A percentile compares a stretch with the other conserved stretches of the same genome.
Conservation (phyloP, 1,140 invertebrate genomes). For the Drosophila prosaltans region DNA sequence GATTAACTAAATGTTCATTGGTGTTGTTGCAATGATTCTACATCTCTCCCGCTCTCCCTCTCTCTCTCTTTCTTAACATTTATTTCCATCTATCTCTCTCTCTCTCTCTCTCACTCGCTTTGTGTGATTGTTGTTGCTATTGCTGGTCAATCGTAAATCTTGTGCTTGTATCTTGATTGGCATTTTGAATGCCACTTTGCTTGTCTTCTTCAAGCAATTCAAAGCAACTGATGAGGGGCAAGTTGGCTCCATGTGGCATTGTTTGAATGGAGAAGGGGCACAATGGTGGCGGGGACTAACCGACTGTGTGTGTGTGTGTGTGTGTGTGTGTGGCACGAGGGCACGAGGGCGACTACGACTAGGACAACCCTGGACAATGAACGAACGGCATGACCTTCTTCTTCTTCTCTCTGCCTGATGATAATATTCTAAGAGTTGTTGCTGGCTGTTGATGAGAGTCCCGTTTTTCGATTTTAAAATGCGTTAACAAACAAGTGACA, state of each 20-base stretch:
- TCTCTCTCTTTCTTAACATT: neutral
- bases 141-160: slow-evolving; percentile 66
- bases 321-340: slow-evolving; percentile 9
- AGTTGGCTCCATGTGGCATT: neutral
- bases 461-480: slow-evolving; percentile 63
- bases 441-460: slow-evolving; percentile 47
- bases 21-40: slow-evolving; percentile 4
- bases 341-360: slow-evolving; percentile 26
- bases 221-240: slow-evolving; percentile 37
- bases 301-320: neutral
- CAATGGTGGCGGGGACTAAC: neutral
- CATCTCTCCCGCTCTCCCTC: too few species aligned
- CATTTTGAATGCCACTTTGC: slow-evolving; percentile 43
- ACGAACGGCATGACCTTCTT: slow-evolving; percentile 58
- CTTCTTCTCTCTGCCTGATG: neutral
- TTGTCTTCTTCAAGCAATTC: slow-evolving; percentile 37
- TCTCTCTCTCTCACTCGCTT: slow-evolving; percentile 13
- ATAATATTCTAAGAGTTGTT: slow-evolving; percentile 12
- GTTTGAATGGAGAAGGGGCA: neutral
- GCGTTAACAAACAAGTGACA: slow-evolving; percentile 64
- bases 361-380: slow-evolving; percentile 59
- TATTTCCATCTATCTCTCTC: neutral
- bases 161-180: slow-evolving; percentile 50
- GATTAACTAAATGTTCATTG: slow-evolving; percentile 16
- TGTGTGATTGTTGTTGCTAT: slow-evolving; percentile 20